These are phyloP conservation scores for Dyspetes luteomarginatus DNA, from an alignment of 2,888 invertebrate genomes.

Conservation along the genomic window DNA sequence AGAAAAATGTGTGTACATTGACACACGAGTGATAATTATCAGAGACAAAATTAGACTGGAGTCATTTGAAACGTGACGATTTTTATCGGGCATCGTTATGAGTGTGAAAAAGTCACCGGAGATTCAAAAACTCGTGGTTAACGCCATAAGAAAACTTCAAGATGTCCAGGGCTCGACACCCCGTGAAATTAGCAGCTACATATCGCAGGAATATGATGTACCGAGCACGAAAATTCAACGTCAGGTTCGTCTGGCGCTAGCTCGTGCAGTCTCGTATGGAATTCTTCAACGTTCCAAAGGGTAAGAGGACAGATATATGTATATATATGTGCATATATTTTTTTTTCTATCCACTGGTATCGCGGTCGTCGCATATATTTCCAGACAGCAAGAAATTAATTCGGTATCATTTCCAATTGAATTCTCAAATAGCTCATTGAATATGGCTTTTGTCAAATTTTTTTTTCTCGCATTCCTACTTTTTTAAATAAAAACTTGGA, in stretches of 20 bases:
- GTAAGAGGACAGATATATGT: no score
- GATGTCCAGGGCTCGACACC: conserved; percentile 78
- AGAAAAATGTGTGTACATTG: conserved; percentile 47
- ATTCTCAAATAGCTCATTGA: no score
- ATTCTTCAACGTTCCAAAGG: conserved; percentile 77
- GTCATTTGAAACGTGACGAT: conserved; percentile 4
- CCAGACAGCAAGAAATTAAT: no score
- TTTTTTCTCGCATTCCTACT: no score
- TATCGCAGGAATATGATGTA: conserved; percentile 77
- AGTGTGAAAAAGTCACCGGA: conserved; percentile 71
- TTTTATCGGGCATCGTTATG: conserved; percentile 64
- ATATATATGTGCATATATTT: no score
- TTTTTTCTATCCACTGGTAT: no score
- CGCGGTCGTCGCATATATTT: no score
- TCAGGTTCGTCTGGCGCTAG: conserved; percentile 77
- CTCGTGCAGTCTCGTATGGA: conserved; percentile 78
- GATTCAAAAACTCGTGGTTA: conserved; percentile 78
- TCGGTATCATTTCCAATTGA: no score
- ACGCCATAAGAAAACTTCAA: conserved; percentile 78
- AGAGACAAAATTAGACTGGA: neutral
- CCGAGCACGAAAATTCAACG: conserved; percentile 71
- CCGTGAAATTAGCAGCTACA: conserved; percentile 79
- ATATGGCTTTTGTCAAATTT: no score
- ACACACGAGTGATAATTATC: conserved; percentile 14
- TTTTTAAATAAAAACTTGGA: no score